These are phyloP conservation scores for Vulpes lagopus DNA, from an alignment of 2,113 vertebrate species.

Conservation along the genomic window DNA sequence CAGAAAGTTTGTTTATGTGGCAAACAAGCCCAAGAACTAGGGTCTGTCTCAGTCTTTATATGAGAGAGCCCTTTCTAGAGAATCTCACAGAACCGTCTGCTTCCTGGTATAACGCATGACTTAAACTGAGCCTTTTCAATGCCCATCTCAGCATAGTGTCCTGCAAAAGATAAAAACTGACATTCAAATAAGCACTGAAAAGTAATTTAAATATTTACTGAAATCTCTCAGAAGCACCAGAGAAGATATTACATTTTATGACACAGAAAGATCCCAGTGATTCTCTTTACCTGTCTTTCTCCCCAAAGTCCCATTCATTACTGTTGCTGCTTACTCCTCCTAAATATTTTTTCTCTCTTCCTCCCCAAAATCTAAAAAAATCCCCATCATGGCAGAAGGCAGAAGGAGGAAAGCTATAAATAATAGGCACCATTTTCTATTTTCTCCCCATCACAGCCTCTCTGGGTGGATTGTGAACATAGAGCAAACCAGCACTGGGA, in stretches of 20 bases:
- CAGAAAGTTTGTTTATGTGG: neutral
- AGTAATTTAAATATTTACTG: constrained; percentile 47
- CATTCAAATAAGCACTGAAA: constrained; percentile 7
- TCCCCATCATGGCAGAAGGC: neutral
- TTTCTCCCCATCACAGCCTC: neutral
- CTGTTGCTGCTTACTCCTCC: neutral
- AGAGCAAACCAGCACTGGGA: neutral
- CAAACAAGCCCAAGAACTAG: neutral
- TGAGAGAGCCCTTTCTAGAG: neutral
- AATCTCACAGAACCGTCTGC: neutral
- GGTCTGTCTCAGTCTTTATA: neutral
- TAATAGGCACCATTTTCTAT: neutral
- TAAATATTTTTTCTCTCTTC: constrained; percentile 5
- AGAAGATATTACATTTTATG: neutral
- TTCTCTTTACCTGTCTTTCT: neutral
- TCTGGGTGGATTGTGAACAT: neutral
- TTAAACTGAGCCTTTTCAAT: neutral
- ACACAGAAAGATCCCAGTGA: neutral
- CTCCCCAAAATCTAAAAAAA: neutral
- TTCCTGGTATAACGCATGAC: neutral
- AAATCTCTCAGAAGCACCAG: constrained; percentile 1
- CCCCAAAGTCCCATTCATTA: neutral
- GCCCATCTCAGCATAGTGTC: neutral
- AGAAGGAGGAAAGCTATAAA: constrained; percentile 10
- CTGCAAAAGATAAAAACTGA: constrained; percentile 36